phyloP scores from a whole-genome alignment of 1,140 invertebrate species.

The Ganaspis sp. region DNA sequence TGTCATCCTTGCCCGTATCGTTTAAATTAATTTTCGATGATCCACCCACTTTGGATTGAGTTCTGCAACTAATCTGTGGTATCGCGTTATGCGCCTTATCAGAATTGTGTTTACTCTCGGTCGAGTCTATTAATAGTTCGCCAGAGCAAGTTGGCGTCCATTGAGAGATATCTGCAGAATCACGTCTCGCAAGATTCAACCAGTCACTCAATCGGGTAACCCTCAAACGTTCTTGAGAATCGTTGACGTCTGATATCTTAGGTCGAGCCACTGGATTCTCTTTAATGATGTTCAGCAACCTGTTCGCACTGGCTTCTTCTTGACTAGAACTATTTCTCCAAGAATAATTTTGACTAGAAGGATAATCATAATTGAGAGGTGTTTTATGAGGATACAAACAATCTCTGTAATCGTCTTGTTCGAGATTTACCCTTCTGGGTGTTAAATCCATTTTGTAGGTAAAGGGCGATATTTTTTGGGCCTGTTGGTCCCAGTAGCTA shows the following conservation, averaged over 20 bases:
- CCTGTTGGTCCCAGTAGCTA: constrained; percentile 74
- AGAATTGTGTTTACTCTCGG: constrained; percentile 24
- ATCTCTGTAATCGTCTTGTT: too few species aligned
- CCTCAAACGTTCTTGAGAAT: constrained; percentile 68
- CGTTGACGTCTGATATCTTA: constrained; percentile 33
- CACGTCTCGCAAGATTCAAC: constrained; percentile 73
- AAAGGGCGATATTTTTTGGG: constrained; percentile 54
- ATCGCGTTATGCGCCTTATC: not conserved
- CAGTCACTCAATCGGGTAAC: constrained; percentile 76
- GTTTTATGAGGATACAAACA: too few species aligned
- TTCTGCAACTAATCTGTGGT: constrained; percentile 33
- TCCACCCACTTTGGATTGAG: constrained; percentile 22
- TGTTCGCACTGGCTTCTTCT: constrained; percentile 55
- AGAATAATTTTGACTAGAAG: constrained; percentile 21
- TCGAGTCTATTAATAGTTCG: constrained; percentile 48
- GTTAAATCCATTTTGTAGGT: constrained; percentile 61
- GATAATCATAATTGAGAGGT: too few species aligned
- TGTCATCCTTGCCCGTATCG: not conserved
- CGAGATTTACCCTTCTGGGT: constrained; percentile 21
- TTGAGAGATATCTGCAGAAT: constrained; percentile 43
- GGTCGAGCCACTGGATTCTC: constrained; percentile 61
- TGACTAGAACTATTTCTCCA: not conserved
- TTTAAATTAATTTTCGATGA: constrained; percentile 1
- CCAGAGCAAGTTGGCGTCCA: constrained; percentile 29
- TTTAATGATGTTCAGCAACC: constrained; percentile 78